These are phyloP conservation scores for Dusona sp. DNA, from an alignment of 2,888 invertebrate species.

Conservation along the genomic window DNA sequence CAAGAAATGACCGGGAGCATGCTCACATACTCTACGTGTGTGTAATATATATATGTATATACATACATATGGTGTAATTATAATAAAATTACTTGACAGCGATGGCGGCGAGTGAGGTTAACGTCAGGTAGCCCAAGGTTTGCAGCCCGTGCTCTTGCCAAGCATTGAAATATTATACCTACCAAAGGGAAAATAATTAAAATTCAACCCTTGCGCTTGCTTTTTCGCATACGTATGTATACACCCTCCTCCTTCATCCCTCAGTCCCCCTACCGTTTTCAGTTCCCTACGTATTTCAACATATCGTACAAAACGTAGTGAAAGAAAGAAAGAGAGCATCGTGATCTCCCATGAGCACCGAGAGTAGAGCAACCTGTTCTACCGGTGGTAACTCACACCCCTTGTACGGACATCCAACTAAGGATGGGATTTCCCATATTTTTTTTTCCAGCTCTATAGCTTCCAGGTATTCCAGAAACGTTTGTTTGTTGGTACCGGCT, in stretches of 20 bases:
- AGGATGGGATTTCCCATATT: slow-evolving; percentile 81
- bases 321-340: slow-evolving; percentile 31
- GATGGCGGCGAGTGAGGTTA: slow-evolving; percentile 81
- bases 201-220: slow-evolving; percentile 84
- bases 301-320: slow-evolving; percentile 31
- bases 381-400: slow-evolving; percentile 43
- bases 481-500: slow-evolving; percentile 76
- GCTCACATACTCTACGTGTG: slow-evolving; percentile 72
- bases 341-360: slow-evolving; percentile 12
- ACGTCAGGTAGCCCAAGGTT: slow-evolving; percentile 77
- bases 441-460: slow-evolving; percentile 82
- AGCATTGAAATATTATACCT: slow-evolving; percentile 85
- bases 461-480: slow-evolving; percentile 83
- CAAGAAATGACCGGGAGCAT: slow-evolving; percentile 81
- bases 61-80: slow-evolving; percentile 81
- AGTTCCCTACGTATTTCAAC: slow-evolving; percentile 31
- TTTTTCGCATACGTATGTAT: slow-evolving; percentile 63
- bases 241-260: slow-evolving; percentile 16
- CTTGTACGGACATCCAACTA: slow-evolving; percentile 67
- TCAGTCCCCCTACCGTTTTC: slow-evolving; percentile 1
- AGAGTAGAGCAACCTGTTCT: slow-evolving; percentile 10
- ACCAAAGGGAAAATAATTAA: slow-evolving; percentile 85
- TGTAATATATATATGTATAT: slow-evolving; percentile 30
- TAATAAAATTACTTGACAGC: slow-evolving; percentile 85
- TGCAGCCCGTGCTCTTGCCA: slow-evolving; percentile 73